Percentiles rank a stretch among this genome's conserved stretches.
Evolutionary conservation across 2,113 vertebrate species (phyloP).

Genomic region (Sprattus sprattus): DNA sequence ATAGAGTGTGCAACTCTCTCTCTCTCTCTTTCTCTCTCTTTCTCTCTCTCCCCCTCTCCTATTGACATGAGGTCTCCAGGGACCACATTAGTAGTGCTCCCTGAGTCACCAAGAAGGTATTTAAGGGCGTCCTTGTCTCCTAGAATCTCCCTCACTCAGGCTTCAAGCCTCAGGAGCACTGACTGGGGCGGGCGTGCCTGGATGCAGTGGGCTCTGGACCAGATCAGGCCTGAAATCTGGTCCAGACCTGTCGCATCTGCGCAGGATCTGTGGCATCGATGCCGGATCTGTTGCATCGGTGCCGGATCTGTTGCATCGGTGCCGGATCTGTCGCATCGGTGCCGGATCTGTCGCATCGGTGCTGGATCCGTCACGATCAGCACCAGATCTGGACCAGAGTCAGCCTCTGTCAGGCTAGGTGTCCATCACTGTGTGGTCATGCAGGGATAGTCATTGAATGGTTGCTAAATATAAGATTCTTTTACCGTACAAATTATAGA

Average conservation of each 20-base stretch:
- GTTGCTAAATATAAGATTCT: not conserved
- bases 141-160: conserved; percentile 23
- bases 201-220: not conserved
- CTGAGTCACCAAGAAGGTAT: conserved; percentile 34
- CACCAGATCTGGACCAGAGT: not conserved
- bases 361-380: no score
- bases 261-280: no score
- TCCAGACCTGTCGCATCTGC: not conserved
- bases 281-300: no score
- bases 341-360: no score
- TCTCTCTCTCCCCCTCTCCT: conserved; percentile 17
- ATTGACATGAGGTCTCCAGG: conserved; percentile 45
- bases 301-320: no score
- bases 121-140: conserved; percentile 29
- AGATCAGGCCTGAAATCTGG: not conserved
- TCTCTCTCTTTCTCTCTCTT: not conserved
- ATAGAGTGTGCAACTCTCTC: conserved; percentile 32
- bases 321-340: no score
- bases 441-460: not conserved
- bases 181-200: conserved; percentile 28
- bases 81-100: conserved; percentile 43
- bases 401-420: not conserved
- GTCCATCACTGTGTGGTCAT: not conserved
- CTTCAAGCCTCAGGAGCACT: conserved; percentile 8
- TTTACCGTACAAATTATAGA: not conserved